A percentile compares a stretch with the other conserved stretches of the same genome.
Conservation (phyloP, 2,797 vertebrate genomes). For the Labeo calbasu region DNA sequence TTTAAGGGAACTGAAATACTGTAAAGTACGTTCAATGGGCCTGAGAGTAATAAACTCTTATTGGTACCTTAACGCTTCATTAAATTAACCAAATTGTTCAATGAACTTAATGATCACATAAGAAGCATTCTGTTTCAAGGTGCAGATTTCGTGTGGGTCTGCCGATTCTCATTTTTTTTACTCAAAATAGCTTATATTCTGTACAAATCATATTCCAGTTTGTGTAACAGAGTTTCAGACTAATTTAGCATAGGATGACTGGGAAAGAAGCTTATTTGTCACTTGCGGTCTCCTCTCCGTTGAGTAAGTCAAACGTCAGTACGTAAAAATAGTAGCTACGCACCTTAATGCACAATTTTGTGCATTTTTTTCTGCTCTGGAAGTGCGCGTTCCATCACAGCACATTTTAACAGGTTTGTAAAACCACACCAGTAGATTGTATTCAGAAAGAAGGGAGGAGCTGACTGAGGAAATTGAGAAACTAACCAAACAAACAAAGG, state of each 20-base stretch:
- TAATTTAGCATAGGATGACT: slow-evolving; percentile 53
- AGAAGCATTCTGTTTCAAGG: slow-evolving; percentile 2
- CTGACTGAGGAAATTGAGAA: slow-evolving; percentile 51
- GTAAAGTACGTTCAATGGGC: not conserved
- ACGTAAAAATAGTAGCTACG: slow-evolving; percentile 67
- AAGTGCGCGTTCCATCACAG: slow-evolving; percentile 5
- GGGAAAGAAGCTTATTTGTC: slow-evolving; percentile 32
- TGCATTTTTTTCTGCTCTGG: slow-evolving; percentile 55
- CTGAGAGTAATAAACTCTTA: not conserved
- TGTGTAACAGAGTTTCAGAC: slow-evolving; percentile 57
- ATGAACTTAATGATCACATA: not conserved
- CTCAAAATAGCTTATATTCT: slow-evolving; percentile 82
- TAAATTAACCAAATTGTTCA: not conserved
- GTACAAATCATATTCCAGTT: slow-evolving; percentile 79
- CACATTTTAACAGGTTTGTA: slow-evolving; percentile 4
- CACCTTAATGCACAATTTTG: slow-evolving; percentile 55
- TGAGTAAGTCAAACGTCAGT: slow-evolving; percentile 28
- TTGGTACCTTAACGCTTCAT: not conserved
- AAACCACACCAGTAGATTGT: slow-evolving; percentile 4
- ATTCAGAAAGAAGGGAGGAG: slow-evolving; percentile 44
- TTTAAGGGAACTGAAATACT: not conserved
- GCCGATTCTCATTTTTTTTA: slow-evolving; percentile 47
- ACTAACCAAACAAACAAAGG: slow-evolving; percentile 65
- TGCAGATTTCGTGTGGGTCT: not conserved
- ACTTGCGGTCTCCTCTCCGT: not conserved